Conservation (phyloP, 2,888 invertebrate species). For the Leptinotarsa juncta region DNA sequence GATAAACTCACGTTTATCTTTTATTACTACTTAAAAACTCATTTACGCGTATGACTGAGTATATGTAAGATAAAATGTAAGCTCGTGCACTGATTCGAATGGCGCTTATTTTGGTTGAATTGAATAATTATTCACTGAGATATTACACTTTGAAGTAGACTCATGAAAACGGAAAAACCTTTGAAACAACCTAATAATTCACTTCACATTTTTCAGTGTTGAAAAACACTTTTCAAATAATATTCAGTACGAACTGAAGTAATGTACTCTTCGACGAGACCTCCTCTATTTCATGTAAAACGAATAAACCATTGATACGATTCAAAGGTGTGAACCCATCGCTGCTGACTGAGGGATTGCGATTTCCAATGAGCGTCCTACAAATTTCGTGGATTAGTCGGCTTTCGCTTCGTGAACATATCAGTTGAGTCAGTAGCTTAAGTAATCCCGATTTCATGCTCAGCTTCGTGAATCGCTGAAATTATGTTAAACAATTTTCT, state of each 20-base stretch:
- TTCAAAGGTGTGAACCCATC: neutral
- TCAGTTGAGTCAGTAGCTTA: slow-evolving; percentile 11
- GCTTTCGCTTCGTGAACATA: neutral
- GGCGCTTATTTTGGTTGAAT: too few relatives aligned
- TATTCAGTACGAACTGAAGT: neutral
- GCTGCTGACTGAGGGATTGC: neutral
- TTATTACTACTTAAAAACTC: too few relatives aligned
- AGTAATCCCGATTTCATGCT: slow-evolving; percentile 8
- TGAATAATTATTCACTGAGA: too few relatives aligned
- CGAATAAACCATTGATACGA: neutral
- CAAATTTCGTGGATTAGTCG: slow-evolving; percentile 8
- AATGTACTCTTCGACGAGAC: neutral
- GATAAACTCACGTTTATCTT: too few relatives aligned
- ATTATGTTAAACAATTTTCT: slow-evolving; percentile 17
- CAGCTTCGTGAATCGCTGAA: slow-evolving; percentile 8
- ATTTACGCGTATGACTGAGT: too few relatives aligned
- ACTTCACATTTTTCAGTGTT: too few relatives aligned
- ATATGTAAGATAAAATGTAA: too few relatives aligned
- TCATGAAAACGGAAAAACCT: too few relatives aligned
- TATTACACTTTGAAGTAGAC: too few relatives aligned
- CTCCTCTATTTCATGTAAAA: neutral
- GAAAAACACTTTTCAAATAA: too few relatives aligned
- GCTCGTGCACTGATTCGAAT: too few relatives aligned
- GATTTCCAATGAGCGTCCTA: neutral
- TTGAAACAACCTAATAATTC: too few relatives aligned